Evolutionary conservation across 2,113 vertebrate species (phyloP).

Genomic region (Takifugu flavidus): DNA sequence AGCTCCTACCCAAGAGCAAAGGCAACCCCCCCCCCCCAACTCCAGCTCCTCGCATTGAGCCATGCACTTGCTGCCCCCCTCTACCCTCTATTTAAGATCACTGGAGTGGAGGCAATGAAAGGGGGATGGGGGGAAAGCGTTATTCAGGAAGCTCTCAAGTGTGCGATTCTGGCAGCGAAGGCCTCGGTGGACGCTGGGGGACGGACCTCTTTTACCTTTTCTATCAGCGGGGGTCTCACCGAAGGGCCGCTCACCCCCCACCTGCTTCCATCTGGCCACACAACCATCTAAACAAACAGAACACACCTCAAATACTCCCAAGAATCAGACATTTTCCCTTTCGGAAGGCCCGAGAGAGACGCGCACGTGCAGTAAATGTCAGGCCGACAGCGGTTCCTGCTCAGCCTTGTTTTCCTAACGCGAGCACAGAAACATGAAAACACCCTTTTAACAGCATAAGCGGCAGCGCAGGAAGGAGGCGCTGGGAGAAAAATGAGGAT

Average conservation of each 20-base stretch:
- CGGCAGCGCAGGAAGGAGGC: neutral
- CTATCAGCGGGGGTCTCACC: conserved; percentile 31
- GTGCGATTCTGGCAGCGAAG: conserved; percentile 39
- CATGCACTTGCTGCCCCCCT: conserved; percentile 34
- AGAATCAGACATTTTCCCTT: too few species aligned
- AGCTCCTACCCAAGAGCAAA: conserved; percentile 32
- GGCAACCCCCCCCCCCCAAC: conserved; percentile 27
- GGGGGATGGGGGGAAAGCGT: conserved; percentile 29
- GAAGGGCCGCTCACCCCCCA: conserved; percentile 32
- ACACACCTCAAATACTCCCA: conserved; percentile 28
- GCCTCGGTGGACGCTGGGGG: neutral
- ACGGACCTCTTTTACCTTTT: conserved; percentile 39
- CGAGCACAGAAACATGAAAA: conserved; percentile 1
- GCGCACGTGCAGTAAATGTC: too few species aligned
- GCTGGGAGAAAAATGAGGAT: too few species aligned
- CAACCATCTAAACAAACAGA: conserved; percentile 49
- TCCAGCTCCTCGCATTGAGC: conserved; percentile 34
- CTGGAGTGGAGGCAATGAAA: conserved; percentile 44
- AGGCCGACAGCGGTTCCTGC: too few species aligned
- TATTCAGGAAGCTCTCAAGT: conserved; percentile 48
- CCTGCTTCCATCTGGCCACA: conserved; percentile 44
- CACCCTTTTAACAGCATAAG: neutral
- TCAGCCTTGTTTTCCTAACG: too few species aligned
- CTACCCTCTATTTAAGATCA: conserved; percentile 26
- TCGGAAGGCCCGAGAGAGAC: too few species aligned